Evolutionary conservation across 2,113 vertebrate genomes (phyloP), one percentile per base, ranked within the genome.

Genomic region (Gobio gobio): DNA sequence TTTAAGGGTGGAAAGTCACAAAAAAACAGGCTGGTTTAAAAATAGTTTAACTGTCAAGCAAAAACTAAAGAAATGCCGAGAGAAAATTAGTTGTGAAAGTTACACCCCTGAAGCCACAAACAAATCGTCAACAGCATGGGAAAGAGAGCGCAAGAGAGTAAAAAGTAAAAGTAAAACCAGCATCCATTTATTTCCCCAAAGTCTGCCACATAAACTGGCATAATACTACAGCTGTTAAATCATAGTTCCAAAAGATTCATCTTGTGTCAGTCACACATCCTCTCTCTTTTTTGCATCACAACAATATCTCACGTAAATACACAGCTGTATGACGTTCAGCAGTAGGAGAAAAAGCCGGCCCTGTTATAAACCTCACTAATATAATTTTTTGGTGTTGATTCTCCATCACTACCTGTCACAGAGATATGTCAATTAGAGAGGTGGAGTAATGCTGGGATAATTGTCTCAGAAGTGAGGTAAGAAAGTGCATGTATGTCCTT

Each of bases 61-160:
- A 10, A 72, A 72, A 45, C 68, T 72, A 13, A 40, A 72, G 70
- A 74, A 49, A 74, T 47, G 72, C 14, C 4, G 40, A 73, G 20
- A 20, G 68, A 72, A 45, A 72, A 47, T 73, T 5, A 73, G 43
- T 74, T 16, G n/a, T 2, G 13, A 74, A 74, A 4, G n/a, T 24
- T 74, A 49, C 45, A 10, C n/a, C 72, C 72, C 72, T 49, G 43
- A 74, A 74, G 72, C 72, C 72, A 74, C 5, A 49, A 74, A 73
- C 22, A 47, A 73, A 14, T 73, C 22, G 2, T 72, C 20, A 73
- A 73, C 70, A 45, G 43, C 3, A 73, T 73, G 70, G 43, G 43
- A 10, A 22, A 72, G 10, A 72, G 40, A 72, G 20, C n/a, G 10
- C 1, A 20, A 70, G 3, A 43, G 36, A 63, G 64, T 20, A 22